These are phyloP conservation scores for Chymomyza caudatula DNA, from an alignment of 2,888 invertebrate genomes.

Conservation along the genomic window DNA sequence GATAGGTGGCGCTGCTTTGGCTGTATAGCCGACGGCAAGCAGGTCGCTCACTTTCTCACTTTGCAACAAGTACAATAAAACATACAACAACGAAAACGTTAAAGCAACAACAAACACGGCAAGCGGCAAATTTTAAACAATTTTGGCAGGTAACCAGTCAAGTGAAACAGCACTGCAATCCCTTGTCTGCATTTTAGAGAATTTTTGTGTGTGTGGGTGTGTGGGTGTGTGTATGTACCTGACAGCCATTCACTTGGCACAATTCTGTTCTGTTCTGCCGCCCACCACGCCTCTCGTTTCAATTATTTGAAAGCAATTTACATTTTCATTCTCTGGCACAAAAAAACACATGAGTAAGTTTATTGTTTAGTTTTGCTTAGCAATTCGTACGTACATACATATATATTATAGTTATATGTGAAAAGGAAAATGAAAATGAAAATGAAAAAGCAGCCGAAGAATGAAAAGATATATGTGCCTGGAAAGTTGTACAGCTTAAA, in stretches of 20 bases:
- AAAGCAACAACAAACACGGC: not conserved
- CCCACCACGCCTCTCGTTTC: not conserved
- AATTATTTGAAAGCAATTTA: slow-evolving; percentile 6
- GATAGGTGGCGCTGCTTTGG: not conserved
- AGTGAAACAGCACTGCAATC: not conserved
- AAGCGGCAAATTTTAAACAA: not conserved
- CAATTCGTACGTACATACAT: no score
- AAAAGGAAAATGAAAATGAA: no score
- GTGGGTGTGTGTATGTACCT: not conserved
- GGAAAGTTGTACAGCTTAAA: no score
- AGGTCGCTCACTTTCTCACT: not conserved
- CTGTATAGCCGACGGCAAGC: not conserved
- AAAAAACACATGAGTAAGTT: not conserved
- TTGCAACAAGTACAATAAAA: not conserved
- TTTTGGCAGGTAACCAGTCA: not conserved
- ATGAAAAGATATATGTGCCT: no score
- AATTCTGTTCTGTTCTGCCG: not conserved
- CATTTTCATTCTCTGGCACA: slow-evolving; percentile 1
- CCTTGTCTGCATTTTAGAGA: no score
- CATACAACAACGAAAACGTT: not conserved
- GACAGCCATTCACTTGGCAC: not conserved
- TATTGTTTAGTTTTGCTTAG: not conserved
- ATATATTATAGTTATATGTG: no score
- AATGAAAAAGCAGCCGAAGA: no score
- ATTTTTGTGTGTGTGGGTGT: not conserved